Base-by-base conservation (phyloP, 2,888 invertebrate genomes). In the Sesia apiformis region DNA sequence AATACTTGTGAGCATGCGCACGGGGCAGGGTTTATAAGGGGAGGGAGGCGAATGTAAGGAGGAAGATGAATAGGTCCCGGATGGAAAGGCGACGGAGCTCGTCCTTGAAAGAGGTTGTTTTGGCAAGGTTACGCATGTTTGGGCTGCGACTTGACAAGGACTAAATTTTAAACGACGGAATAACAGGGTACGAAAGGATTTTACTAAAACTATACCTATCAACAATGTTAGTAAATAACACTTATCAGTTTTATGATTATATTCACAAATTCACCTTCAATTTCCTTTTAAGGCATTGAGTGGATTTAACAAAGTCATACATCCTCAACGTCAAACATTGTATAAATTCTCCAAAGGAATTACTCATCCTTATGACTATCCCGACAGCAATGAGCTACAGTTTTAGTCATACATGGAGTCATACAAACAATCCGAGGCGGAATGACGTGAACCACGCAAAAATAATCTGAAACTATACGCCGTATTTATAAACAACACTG, bases 351-450 rank as follows among this genome's bases (percentile, higher is more conserved):
- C 60, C 54, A 65, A 70, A 72, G 53, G 63, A 63, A 68, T 82
- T 81, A 82, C 74, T 84, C 81, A 84, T 63, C 38, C 7, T 65
- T 38, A 38, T 50, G 50, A 50, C 38, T 59, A 61, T 67, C 62
- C 63, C 63, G 64, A 65, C 61, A 61, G 69, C 60, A 70, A 70
- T 72, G 67, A 72, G 69, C 70, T 78, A 74, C 70, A 67, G 69
- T 75, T 82, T 80, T 83, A 85, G 81, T 84, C 84, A 85, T 80
- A 73, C 74, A 70, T 65, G 66, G 68, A 83, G 76, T 82, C 81
- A 84, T 79, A 70, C 78, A 72, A 76, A 74, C 76, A 74, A 77
- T 74, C 67, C 73, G 69, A 64, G 74, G 64, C 69, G 67, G 69
- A 74, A 81, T 84, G 85, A 85, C 84, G 85, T 77, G 76, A 78